phyloP scores from a whole-genome alignment of 2,888 invertebrate species.

The Autographa pulchrina region DNA sequence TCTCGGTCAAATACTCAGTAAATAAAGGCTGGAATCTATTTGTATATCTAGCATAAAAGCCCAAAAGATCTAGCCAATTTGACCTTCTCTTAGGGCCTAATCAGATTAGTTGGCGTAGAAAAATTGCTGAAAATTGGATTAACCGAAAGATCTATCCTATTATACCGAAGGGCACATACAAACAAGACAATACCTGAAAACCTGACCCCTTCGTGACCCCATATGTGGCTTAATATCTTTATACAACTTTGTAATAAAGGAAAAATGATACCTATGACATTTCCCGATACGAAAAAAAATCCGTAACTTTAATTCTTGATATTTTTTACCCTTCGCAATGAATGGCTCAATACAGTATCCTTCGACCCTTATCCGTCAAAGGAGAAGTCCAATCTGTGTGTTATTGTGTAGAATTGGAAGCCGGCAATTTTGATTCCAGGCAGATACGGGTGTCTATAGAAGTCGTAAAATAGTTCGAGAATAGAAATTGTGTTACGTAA shows the following conservation, averaged over 20 bases:
- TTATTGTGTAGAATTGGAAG: slow-evolving; percentile 43
- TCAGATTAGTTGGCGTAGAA: neutral
- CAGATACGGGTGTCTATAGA: slow-evolving; percentile 11
- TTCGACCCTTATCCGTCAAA: slow-evolving; percentile 51
- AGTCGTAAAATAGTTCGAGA: slow-evolving; percentile 31
- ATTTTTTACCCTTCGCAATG: slow-evolving; percentile 45
- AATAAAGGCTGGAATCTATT: neutral
- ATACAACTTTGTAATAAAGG: neutral
- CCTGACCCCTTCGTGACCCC: neutral
- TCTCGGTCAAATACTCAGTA: neutral
- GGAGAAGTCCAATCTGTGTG: slow-evolving; percentile 50
- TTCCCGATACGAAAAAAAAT: slow-evolving; percentile 15
- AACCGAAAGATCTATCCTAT: neutral
- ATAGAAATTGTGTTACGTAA: slow-evolving; percentile 18
- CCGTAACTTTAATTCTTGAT: slow-evolving; percentile 26
- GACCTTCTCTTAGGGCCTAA: neutral
- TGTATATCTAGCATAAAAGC: neutral
- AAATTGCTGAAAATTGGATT: neutral
- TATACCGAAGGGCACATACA: neutral
- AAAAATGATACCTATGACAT: slow-evolving; percentile 8
- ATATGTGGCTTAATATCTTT: neutral
- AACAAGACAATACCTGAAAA: no score
- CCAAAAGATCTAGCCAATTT: neutral
- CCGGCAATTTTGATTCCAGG: slow-evolving; percentile 40
- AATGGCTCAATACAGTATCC: slow-evolving; percentile 52